These are phyloP conservation scores for Coluber constrictor DNA, from an alignment of 2,797 vertebrate species.

Conservation along the genomic window DNA sequence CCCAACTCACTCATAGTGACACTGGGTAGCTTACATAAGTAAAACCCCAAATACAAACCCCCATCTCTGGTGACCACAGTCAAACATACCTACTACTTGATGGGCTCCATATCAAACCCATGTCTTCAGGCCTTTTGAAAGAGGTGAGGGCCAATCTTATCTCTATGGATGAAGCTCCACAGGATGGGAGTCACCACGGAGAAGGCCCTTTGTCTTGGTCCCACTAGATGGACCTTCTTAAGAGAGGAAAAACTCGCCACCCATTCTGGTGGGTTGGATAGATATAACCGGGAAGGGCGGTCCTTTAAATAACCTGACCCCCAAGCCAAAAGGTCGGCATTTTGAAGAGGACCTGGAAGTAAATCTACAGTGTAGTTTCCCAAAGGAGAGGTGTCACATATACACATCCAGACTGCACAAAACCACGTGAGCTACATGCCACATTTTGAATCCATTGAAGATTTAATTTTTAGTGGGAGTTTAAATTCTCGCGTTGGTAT, in stretches of 20 bases:
- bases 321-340: not conserved
- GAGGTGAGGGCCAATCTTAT: not conserved
- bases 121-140: not conserved
- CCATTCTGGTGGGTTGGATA: not conserved
- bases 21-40: not conserved
- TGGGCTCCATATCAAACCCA: not conserved
- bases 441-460: not conserved
- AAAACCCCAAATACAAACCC: not conserved
- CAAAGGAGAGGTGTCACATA: not conserved
- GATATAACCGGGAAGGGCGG: not conserved
- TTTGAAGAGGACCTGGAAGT: not conserved
- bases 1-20: not conserved
- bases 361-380: not conserved
- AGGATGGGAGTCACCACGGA: not conserved
- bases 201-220: not conserved
- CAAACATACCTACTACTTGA: too few relatives aligned
- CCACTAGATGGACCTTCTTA: not conserved
- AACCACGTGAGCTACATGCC: not conserved
- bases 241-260: too few relatives aligned
- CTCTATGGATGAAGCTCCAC: not conserved
- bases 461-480: not conserved
- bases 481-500: not conserved
- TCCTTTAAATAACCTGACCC: not conserved
- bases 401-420: not conserved
- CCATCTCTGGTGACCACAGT: not conserved